A percentile compares a stretch with the other conserved stretches of the same genome.
These are phyloP conservation scores for Danaus melanippus DNA, from an alignment of 1,140 invertebrate species.

Conservation along the genomic window DNA sequence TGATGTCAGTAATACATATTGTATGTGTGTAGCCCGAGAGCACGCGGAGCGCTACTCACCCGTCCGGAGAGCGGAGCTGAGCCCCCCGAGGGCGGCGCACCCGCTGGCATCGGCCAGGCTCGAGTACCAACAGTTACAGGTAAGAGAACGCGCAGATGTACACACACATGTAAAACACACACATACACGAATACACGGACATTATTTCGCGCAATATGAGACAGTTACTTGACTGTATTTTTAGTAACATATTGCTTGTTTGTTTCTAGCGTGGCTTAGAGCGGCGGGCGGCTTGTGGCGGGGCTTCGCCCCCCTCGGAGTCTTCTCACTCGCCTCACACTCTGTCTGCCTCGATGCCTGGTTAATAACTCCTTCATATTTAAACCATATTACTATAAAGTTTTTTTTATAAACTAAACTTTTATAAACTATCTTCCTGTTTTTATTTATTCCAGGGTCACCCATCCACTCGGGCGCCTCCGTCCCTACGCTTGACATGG, in stretches of 20 bases:
- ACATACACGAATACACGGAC: background rate
- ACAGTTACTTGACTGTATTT: background rate
- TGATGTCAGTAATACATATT: slow-evolving; percentile 15
- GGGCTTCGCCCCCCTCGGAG: slow-evolving; percentile 70
- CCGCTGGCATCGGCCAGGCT: slow-evolving; percentile 71
- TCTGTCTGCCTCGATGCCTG: slow-evolving; percentile 43
- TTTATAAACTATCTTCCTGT: background rate
- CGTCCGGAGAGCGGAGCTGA: slow-evolving; percentile 88
- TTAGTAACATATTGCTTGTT: background rate
- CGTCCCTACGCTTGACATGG: slow-evolving; percentile 39
- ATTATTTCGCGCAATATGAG: background rate
- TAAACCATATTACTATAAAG: too few relatives aligned
- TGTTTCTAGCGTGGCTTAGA: slow-evolving; percentile 69
- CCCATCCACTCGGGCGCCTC: slow-evolving; percentile 74
- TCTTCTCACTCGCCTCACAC: slow-evolving; percentile 37
- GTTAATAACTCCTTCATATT: slow-evolving; percentile 18
- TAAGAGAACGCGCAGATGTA: slow-evolving; percentile 9
- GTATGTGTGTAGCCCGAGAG: slow-evolving; percentile 63
- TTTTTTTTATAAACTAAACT: background rate
- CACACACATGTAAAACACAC: too few relatives aligned
- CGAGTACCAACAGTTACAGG: slow-evolving; percentile 81
- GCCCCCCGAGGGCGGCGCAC: slow-evolving; percentile 72
- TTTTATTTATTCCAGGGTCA: slow-evolving; percentile 68
- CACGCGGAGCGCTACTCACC: slow-evolving; percentile 89
- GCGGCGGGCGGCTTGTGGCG: slow-evolving; percentile 53